A percentile compares a stretch with the other conserved stretches of the same genome.
Conservation (phyloP, 2,113 vertebrate genomes). For the Gallinago paraguaiae region DNA sequence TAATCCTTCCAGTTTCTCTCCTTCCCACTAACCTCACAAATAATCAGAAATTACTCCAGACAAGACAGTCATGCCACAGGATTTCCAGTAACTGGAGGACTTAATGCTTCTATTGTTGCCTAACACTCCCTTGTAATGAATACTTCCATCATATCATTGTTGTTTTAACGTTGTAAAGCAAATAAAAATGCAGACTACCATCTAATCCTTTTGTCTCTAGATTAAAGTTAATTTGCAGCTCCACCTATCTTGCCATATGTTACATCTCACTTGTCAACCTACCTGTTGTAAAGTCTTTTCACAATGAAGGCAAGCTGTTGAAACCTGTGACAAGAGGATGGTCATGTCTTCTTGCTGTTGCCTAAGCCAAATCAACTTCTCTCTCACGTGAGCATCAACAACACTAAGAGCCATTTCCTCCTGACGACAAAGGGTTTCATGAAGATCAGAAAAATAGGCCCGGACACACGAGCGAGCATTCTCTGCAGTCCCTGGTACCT, state of each 20-base stretch:
- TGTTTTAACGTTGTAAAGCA: not conserved
- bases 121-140: not conserved
- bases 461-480: slow-evolving; percentile 95
- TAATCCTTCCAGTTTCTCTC: not conserved
- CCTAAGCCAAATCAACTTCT: slow-evolving; percentile 95
- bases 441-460: slow-evolving; percentile 96
- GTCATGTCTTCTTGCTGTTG: slow-evolving; percentile 99
- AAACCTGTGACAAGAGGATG: slow-evolving; percentile 94
- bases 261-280: not conserved
- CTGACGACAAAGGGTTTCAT: slow-evolving; percentile 96
- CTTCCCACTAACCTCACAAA: not conserved
- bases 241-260: not conserved
- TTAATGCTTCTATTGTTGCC: not conserved
- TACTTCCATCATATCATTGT: not conserved
- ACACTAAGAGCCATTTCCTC: slow-evolving; percentile 99
- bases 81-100: not conserved
- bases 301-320: slow-evolving; percentile 96
- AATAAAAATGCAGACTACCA: not conserved
- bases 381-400: slow-evolving; percentile 94
- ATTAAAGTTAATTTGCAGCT: not conserved
- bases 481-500: slow-evolving; percentile 96
- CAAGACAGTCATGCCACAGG: not conserved
- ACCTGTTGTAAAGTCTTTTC: slow-evolving; percentile 99
- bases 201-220: not conserved
- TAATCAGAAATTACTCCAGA: not conserved